A percentile compares a stretch with the other conserved stretches of the same genome.
These are phyloP conservation scores for Cheilosia pagana DNA, from an alignment of 2,888 invertebrate genomes.

Conservation along the genomic window DNA sequence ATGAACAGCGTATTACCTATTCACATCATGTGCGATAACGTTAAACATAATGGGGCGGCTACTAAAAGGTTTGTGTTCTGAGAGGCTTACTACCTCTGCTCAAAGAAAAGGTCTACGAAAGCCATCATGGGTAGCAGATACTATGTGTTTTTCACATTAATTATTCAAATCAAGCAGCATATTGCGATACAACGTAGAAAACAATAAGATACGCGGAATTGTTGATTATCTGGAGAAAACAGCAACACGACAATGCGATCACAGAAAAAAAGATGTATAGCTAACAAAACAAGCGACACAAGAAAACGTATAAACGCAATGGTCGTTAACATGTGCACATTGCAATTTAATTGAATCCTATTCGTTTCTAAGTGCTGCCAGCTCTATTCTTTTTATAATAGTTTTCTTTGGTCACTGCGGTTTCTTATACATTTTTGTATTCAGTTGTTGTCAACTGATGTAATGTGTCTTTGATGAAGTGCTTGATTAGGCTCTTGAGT, in stretches of 20 bases:
- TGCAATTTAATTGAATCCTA: neutral
- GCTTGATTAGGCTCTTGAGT: slow-evolving; percentile 66
- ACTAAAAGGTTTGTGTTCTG: slow-evolving; percentile 56
- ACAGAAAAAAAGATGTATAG: neutral
- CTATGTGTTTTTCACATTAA: slow-evolving; percentile 52
- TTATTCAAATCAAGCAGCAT: slow-evolving; percentile 71
- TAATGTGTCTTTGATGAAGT: slow-evolving; percentile 69
- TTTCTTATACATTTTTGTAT: slow-evolving; percentile 42
- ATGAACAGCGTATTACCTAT: slow-evolving; percentile 41
- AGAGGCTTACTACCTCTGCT: slow-evolving; percentile 12
- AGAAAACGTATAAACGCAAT: too few relatives aligned
- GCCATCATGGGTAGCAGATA: slow-evolving; percentile 31
- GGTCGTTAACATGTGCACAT: too few relatives aligned
- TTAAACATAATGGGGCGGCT: slow-evolving; percentile 62
- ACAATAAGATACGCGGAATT: slow-evolving; percentile 66
- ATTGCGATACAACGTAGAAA: slow-evolving; percentile 58
- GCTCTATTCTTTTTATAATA: neutral
- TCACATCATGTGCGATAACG: slow-evolving; percentile 52
- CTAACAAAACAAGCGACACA: too few relatives aligned
- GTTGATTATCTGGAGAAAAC: slow-evolving; percentile 56
- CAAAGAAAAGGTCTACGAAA: slow-evolving; percentile 58
- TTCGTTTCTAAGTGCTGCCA: slow-evolving; percentile 39
- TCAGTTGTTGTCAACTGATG: slow-evolving; percentile 60
- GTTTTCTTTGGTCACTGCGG: slow-evolving; percentile 9
- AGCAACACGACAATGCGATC: slow-evolving; percentile 33